Conservation (phyloP, 2,888 invertebrate genomes). For the Drosophila helvetica region DNA sequence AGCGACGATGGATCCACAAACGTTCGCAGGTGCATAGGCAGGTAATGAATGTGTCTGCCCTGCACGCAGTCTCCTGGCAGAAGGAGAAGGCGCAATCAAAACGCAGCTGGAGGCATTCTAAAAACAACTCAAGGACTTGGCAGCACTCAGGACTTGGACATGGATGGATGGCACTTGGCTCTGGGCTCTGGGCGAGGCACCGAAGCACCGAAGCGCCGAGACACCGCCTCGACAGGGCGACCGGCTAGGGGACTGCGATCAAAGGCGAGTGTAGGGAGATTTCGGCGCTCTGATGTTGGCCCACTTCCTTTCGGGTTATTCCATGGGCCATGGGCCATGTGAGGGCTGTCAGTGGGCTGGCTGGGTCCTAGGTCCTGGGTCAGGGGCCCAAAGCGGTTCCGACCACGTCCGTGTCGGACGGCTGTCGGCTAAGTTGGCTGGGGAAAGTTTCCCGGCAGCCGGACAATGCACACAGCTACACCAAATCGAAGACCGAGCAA, state of each 20-base stretch:
- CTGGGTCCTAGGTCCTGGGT: too few species aligned
- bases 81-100: slow-evolving; percentile 43
- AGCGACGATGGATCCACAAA: too few species aligned
- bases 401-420: background rate
- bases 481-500: slow-evolving; percentile 19
- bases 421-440: background rate
- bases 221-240: background rate
- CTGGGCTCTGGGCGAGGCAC: background rate
- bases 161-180: slow-evolving; percentile 30
- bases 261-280: slow-evolving; percentile 34
- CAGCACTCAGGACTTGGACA: slow-evolving; percentile 33
- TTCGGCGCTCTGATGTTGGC: background rate
- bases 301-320: background rate
- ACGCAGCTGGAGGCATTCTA: slow-evolving; percentile 40
- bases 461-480: slow-evolving; percentile 6
- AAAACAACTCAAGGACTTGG: slow-evolving; percentile 41
- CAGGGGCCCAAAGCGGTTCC: background rate
- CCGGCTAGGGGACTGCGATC: slow-evolving; percentile 27
- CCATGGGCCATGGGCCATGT: background rate
- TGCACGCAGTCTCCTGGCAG: background rate
- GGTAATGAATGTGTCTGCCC: background rate
- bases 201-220: slow-evolving; percentile 2
- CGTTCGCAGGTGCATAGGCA: background rate
- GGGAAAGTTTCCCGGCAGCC: slow-evolving; percentile 24
- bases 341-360: too few species aligned